Evolutionary conservation across 2,888 invertebrate species (phyloP).

Genomic region (Synanthedon tipuliformis): DNA sequence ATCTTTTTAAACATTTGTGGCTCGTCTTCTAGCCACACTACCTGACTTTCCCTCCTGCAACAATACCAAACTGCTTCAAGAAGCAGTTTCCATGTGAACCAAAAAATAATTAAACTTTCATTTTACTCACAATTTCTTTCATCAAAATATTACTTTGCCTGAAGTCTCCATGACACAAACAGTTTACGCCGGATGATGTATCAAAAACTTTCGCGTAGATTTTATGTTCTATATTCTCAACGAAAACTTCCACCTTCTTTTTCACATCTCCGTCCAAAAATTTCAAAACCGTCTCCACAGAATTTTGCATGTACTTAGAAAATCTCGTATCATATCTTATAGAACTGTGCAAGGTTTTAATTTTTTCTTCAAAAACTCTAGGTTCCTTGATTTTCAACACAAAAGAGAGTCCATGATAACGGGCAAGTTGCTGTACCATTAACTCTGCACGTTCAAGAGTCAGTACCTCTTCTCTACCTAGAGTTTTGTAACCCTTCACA

Average conservation of each 20-base stretch:
- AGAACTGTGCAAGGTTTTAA: not conserved
- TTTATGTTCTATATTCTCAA: not conserved
- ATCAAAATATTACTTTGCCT: not conserved
- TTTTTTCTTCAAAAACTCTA: not conserved
- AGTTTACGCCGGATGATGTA: not conserved
- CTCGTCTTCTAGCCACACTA: no score
- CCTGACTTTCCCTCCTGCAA: no score
- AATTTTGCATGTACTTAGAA: not conserved
- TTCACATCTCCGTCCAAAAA: not conserved
- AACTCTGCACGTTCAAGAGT: constrained; percentile 18
- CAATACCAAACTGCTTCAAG: no score
- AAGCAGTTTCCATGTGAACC: no score
- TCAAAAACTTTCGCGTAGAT: not conserved
- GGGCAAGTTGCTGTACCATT: constrained; percentile 18
- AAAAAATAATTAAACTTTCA: no score
- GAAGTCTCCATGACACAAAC: not conserved
- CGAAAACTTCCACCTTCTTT: not conserved
- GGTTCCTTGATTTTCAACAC: constrained; percentile 14
- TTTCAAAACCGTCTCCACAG: not conserved
- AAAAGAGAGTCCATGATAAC: constrained; percentile 21
- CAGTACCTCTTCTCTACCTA: constrained; percentile 13
- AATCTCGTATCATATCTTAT: not conserved
- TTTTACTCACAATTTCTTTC: not conserved
- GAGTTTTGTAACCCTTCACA: constrained; percentile 19
- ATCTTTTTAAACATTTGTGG: no score